Percentiles rank a stretch among this genome's conserved stretches.
These are phyloP conservation scores for Caenorhabditis afra DNA, from an alignment of 2,888 invertebrate genomes.

Conservation along the genomic window DNA sequence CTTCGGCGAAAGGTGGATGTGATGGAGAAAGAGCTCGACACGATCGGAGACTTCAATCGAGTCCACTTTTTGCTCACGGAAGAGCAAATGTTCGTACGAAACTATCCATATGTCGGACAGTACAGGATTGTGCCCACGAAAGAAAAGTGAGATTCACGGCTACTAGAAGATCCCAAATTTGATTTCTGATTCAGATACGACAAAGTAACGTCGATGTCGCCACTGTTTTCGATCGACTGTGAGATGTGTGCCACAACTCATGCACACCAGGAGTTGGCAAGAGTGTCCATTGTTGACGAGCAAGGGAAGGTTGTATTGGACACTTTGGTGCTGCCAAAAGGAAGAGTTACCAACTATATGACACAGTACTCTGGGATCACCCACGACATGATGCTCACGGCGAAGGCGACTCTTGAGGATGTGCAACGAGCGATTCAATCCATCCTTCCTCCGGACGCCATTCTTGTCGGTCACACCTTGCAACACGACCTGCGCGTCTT, in stretches of 20 bases:
- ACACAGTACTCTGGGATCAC: conserved; percentile 83
- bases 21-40: conserved; percentile 18
- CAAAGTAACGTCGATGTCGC: conserved; percentile 73
- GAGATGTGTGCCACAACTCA: conserved; percentile 82
- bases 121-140: conserved; percentile 51
- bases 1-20: conserved; percentile 32
- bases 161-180: too few relatives aligned
- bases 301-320: conserved; percentile 81
- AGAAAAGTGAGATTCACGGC: too few relatives aligned
- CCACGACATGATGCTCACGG: conserved; percentile 80
- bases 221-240: conserved; percentile 83
- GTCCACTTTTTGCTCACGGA: conserved; percentile 42
- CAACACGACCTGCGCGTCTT: conserved; percentile 92
- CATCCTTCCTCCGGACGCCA: conserved; percentile 88
- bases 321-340: conserved; percentile 82
- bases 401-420: conserved; percentile 77
- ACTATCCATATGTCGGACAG: conserved; percentile 65
- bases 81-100: conserved; percentile 61
- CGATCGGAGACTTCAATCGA: conserved; percentile 12
- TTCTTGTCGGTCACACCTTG: conserved; percentile 94
- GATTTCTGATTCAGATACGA: conserved; percentile 72
- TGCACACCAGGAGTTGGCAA: conserved; percentile 80
- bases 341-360: conserved; percentile 73
- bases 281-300: conserved; percentile 82
- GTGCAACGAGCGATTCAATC: conserved; percentile 61